phyloP scores from a whole-genome alignment of 2,888 invertebrate genomes.

The Griposia aprilina region DNA sequence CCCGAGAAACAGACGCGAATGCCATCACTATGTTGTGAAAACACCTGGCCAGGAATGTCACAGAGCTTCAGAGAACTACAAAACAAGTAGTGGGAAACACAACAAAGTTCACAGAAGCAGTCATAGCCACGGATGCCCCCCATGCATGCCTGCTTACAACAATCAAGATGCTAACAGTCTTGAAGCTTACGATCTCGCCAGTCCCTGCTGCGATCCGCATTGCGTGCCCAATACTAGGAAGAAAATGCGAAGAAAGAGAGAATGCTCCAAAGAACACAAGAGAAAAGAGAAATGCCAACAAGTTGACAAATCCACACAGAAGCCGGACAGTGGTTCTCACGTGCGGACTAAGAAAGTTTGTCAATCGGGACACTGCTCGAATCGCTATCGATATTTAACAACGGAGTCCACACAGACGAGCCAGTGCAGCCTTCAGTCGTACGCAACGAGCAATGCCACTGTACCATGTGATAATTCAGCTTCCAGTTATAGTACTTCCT shows the following conservation, averaged over 20 bases:
- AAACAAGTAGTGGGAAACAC: constrained; percentile 80
- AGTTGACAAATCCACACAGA: constrained; percentile 86
- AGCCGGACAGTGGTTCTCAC: constrained; percentile 86
- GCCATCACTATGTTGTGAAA: constrained; percentile 93
- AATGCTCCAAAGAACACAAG: constrained; percentile 91
- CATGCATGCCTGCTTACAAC: constrained; percentile 92
- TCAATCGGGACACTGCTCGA: constrained; percentile 82
- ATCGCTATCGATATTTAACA: constrained; percentile 91
- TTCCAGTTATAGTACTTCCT: constrained; percentile 95
- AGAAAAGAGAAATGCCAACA: constrained; percentile 91
- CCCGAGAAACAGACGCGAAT: constrained; percentile 92
- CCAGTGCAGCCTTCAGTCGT: constrained; percentile 95
- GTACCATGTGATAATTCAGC: constrained; percentile 93
- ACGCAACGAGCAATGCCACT: constrained; percentile 94
- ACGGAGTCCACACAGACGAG: constrained; percentile 93
- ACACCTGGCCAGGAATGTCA: constrained; percentile 80
- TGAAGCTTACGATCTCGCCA: constrained; percentile 96
- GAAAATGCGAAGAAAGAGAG: constrained; percentile 89
- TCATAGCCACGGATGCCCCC: constrained; percentile 92
- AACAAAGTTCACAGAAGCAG: constrained; percentile 81
- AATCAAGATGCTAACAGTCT: constrained; percentile 94
- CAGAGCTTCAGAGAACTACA: constrained; percentile 81
- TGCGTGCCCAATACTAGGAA: constrained; percentile 93
- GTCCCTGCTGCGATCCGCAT: constrained; percentile 96
- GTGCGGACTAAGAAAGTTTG: constrained; percentile 86